Evolutionary conservation across 2,888 invertebrate genomes (phyloP).

Genomic region (Osedax frankpressi): DNA sequence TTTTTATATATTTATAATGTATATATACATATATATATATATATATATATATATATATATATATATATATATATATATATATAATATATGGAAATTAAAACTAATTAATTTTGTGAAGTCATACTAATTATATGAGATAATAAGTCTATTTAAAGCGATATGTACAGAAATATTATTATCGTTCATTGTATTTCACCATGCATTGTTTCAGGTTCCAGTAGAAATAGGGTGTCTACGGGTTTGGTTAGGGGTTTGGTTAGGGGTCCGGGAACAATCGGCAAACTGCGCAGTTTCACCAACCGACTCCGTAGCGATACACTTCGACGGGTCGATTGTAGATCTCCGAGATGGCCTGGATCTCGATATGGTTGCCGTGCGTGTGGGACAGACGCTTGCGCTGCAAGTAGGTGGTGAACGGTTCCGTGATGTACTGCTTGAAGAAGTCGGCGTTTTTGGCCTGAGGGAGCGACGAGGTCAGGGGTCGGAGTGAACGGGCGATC

Average conservation of each 20-base stretch:
- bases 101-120: too few relatives aligned
- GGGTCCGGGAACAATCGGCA: neutral
- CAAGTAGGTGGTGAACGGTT: constrained; percentile 71
- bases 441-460: constrained; percentile 72
- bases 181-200: too few relatives aligned
- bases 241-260: constrained; percentile 48
- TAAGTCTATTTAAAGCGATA: too few relatives aligned
- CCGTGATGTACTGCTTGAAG: constrained; percentile 74
- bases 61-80: too few relatives aligned
- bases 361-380: constrained; percentile 78
- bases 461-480: neutral
- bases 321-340: constrained; percentile 75
- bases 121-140: too few relatives aligned
- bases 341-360: constrained; percentile 79
- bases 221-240: constrained; percentile 77
- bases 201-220: too few relatives aligned
- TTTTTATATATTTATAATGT: too few relatives aligned
- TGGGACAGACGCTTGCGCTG: constrained; percentile 64
- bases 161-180: too few relatives aligned
- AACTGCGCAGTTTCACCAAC: constrained; percentile 46
- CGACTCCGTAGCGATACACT: constrained; percentile 65
- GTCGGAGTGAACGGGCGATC: constrained; percentile 27
- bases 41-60: too few relatives aligned
- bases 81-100: too few relatives aligned
- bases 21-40: too few relatives aligned